phyloP scores from a whole-genome alignment of 2,113 vertebrate species.

The Halcyon senegalensis region DNA sequence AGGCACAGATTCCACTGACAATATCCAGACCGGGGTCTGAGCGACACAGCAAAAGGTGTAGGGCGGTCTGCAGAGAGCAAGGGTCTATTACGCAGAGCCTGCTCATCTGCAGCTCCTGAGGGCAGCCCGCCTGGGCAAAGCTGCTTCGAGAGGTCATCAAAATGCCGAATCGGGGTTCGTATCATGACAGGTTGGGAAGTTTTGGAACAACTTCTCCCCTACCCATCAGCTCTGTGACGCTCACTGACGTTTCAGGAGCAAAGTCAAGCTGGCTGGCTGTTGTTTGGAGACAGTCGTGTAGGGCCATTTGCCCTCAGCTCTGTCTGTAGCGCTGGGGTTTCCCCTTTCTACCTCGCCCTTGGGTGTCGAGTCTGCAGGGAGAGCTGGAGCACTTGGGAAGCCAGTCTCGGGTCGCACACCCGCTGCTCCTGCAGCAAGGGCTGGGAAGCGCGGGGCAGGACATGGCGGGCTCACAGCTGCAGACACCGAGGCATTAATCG shows the following conservation, averaged over 20 bases:
- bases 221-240: background rate
- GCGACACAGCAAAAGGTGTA: background rate
- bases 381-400: background rate
- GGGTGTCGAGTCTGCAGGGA: background rate
- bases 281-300: background rate
- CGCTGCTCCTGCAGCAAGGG: too few species aligned
- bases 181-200: too few species aligned
- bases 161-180: background rate
- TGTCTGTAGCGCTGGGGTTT: background rate
- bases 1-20: background rate
- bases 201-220: background rate
- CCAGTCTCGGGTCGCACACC: accelerated
- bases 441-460: background rate
- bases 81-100: background rate
- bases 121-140: background rate
- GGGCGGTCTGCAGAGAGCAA: too few species aligned
- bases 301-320: background rate
- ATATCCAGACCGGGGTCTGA: background rate
- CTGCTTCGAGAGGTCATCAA: too few species aligned
- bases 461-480: background rate
- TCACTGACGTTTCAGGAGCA: background rate
- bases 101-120: background rate
- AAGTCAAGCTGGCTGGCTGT: background rate
- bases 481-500: background rate
- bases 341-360: background rate